Base-by-base conservation (phyloP, 2,113 vertebrate genomes). In the Rhinopomastus cyanomelas region DNA sequence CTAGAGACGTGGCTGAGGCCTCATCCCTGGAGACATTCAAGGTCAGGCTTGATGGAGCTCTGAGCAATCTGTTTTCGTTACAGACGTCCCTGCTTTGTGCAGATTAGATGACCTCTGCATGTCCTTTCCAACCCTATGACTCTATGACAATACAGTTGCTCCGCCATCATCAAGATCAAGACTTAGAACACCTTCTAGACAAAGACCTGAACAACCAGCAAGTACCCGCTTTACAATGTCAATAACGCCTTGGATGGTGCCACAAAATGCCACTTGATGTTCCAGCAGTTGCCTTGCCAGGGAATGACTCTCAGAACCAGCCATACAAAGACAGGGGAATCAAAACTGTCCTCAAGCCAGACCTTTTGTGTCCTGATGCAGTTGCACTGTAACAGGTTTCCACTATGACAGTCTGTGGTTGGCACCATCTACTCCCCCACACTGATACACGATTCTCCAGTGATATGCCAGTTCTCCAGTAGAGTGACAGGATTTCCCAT, bases 391-490 rank as follows among this genome's bases (percentile, higher is more conserved):
- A 49, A 23, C 1, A 65, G 39, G 32, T 44, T 14, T 79, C 62
- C 39, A 37, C 34, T 15, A 22, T 48, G 39, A 44, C 56, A 26
- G 12, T 6, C n/a, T 36, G 56, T 51, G 64, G 51, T 3, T 77
- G 39, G 57, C 11, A 30, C 60, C 76, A 39, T 46, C 46, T 21
- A 13, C 44, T 69, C 55, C 32, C 30, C 9, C 16, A 23, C 12
- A 7, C 11, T 2, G 25, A 52, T 5, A 21, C 3, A 32, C 8
- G 53, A 11, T 2, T 11, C 32, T 66, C 37, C 9, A 53, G 32
- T 2, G 7, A 4, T 0, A 0, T 0, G 3, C 21, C 27, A 19
- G 17, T 42, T 56, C 48, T 81, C 39, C 66, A 15, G 8, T 25
- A 48, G 12, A 0, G 0, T 18, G 53, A 75, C 53, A 68, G 16